Evolutionary conservation across 2,888 invertebrate species (phyloP), one percentile per base, ranked within the genome.

Genomic region (Argynnis bischoffii): DNA sequence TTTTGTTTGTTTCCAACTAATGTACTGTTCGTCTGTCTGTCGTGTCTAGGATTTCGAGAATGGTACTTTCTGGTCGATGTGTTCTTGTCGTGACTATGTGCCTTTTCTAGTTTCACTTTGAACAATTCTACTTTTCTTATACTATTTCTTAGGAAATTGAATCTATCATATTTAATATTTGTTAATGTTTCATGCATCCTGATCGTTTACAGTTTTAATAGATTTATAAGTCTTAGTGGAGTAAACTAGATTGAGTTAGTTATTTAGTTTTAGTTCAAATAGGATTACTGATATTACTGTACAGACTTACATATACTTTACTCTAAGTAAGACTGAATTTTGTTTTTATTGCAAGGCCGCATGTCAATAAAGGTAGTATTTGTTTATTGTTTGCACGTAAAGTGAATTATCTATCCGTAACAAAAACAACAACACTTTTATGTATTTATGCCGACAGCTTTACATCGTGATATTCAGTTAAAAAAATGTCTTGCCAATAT

Each of bases 21-120:
- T 86, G 63, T 70, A 84, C 83, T 85, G 73, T 74, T 87, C 85
- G 86, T 88, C 87, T 88, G 80, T 59, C 57, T 57, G 57, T 59
- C 59, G 59, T 90, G 89, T 88, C 79, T 89, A 89, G 89, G 90
- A 78, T 86, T 90, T 88, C 89, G 84, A 81, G 89, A 90, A 90
- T 92, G 90, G 85, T 88, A 85, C 79, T 85, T 83, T 89, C 85
- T 89, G 84, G 83, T 85, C 87, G 86, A 80, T 89, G 88, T 91
- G 89, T 90, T 90, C 88, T 88, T 86, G 84, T 85, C 88, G 83
- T 88, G 83, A 76, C 83, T 86, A 87, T 89, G 85, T 90, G 85
- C 87, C 86, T 88, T 76, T 82, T 80, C 79, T 90, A 88, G 88
- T 79, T 87, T 72, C 87, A 86, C 85, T 84, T 84, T 81, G 85